Base-by-base conservation (phyloP, 2,888 invertebrate genomes). In the Plebejus argus region DNA sequence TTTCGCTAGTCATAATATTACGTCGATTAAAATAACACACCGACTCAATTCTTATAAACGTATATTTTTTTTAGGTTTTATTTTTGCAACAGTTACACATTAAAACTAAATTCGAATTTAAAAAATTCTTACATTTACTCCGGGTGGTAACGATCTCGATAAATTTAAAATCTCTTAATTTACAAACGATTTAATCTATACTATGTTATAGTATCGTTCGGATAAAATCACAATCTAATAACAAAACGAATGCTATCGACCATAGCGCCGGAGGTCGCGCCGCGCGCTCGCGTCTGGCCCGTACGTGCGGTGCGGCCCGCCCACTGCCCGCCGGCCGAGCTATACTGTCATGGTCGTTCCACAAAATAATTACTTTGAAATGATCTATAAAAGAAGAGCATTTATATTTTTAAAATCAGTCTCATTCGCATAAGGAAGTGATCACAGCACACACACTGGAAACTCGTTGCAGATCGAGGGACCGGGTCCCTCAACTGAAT, bases 361-460 rank as follows among this genome's bases (percentile, higher is more conserved):
- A 78, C 83, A 82, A 82, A 84, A 83, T 80, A 88, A 88, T 87
- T 88, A 85, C 87, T 85, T 83, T 82, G 85, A 89, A 88, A 90
- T 87, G 86, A 86, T 84, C 86, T 89, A 89, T 87, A 89, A 84
- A 86, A 89, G 90, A 89, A 89, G 91, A 92, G 89, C 90, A 87
- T 88, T 91, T 90, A 71, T 90, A 87, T 90, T 91, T 84, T 83
- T 89, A 92, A 94, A 94, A 93, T 94, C 93, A 94, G 93, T 94
- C 93, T 94, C 93, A 93, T 93, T 92, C 92, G 91, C 93, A 93
- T 93, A 93, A 94, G 93, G 93, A 93, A 93, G 92, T 92, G 91
- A 92, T 93, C 93, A 93, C 93, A 93, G 93, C 92, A 92, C 90
- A 89, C 91, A 90, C 92, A 93, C 93, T 91, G 93, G 93, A 92